Evolutionary conservation across 2,113 vertebrate genomes (phyloP).

Genomic region (Halichoeres trimaculatus): DNA sequence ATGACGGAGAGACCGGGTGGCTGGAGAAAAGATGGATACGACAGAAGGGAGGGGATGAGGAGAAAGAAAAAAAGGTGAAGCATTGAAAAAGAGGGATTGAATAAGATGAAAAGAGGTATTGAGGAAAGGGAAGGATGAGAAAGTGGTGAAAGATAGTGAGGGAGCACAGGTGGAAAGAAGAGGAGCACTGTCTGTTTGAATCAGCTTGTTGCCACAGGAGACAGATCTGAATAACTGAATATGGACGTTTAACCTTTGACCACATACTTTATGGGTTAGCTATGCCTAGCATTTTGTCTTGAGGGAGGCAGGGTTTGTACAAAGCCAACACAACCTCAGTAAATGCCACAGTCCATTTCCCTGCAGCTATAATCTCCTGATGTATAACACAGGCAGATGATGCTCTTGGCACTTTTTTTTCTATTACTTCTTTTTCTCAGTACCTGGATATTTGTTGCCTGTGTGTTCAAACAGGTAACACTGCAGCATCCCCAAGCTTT

Average conservation of each 20-base stretch:
- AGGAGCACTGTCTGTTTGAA: constrained; percentile 34
- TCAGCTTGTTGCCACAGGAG: constrained; percentile 50
- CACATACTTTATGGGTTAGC: constrained; percentile 28
- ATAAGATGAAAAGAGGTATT: constrained; percentile 70
- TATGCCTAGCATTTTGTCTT: constrained; percentile 8
- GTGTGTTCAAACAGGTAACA: constrained; percentile 44
- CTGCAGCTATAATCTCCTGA: too few species aligned
- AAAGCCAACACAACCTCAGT: not conserved
- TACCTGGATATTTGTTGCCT: not conserved
- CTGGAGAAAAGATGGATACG: constrained; percentile 41
- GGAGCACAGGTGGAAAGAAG: constrained; percentile 61
- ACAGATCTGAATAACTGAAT: constrained; percentile 37
- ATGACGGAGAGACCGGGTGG: constrained; percentile 47
- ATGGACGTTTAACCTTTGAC: constrained; percentile 59
- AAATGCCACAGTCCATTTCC: constrained; percentile 29
- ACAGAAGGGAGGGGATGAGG: constrained; percentile 41
- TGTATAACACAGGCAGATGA: too few species aligned
- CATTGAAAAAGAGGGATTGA: constrained; percentile 6
- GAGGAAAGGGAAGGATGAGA: constrained; percentile 73
- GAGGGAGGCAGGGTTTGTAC: constrained; percentile 9
- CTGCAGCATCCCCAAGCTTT: constrained; percentile 19
- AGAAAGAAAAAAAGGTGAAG: constrained; percentile 6
- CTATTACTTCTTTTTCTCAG: not conserved
- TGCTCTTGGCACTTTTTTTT: not conserved
- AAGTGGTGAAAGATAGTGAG: constrained; percentile 71